phyloP scores from a whole-genome alignment of 2,888 invertebrate genomes.

The Drosophila formosana region DNA sequence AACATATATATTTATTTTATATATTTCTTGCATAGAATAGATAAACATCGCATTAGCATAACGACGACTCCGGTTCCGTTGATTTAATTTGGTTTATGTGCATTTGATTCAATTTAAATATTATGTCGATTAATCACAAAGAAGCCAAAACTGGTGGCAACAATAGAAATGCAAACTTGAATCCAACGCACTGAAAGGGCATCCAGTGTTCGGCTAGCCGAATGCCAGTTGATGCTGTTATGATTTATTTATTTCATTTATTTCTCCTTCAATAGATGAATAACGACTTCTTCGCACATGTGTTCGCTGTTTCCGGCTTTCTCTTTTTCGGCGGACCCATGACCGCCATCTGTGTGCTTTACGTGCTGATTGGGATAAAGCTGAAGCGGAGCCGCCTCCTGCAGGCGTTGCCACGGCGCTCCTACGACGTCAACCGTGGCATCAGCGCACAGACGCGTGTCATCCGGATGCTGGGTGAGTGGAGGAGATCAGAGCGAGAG shows the following conservation, averaged over 20 bases:
- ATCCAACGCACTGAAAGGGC: constrained; percentile 11
- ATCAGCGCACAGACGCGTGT: constrained; percentile 89
- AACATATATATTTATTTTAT: background rate
- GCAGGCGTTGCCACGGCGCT: constrained; percentile 87
- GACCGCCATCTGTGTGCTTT: constrained; percentile 93
- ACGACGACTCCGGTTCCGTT: background rate
- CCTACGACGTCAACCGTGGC: constrained; percentile 85
- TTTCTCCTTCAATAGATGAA: constrained; percentile 76
- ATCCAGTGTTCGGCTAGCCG: background rate
- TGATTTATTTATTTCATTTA: constrained; percentile 13
- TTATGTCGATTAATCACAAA: background rate
- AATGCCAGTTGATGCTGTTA: background rate
- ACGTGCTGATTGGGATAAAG: constrained; percentile 91
- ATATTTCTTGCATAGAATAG: background rate
- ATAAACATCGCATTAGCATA: background rate
- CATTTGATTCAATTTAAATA: background rate
- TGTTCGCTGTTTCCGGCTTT: constrained; percentile 92
- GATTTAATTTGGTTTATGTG: background rate
- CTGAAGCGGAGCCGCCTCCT: constrained; percentile 88
- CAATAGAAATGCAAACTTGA: background rate
- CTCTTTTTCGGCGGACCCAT: constrained; percentile 95
- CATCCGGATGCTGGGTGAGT: constrained; percentile 90
- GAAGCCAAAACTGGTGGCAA: background rate
- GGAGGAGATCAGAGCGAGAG: background rate
- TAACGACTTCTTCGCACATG: constrained; percentile 87